Evolutionary conservation across 1,140 invertebrate species (phyloP), one percentile per base, ranked within the genome.

Genomic region (Euschistus heros): DNA sequence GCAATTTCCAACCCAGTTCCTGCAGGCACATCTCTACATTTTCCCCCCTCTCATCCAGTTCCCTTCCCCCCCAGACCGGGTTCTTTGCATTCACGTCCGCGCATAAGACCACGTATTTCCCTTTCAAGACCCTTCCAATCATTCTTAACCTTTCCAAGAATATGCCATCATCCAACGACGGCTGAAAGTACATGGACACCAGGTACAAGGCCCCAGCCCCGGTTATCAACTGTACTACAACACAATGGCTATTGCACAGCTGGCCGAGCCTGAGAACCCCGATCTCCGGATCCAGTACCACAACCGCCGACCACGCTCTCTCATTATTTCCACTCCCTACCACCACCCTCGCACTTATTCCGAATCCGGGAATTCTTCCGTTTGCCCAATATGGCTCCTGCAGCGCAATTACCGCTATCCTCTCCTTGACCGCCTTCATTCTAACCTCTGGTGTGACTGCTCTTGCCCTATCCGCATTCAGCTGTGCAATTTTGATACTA

Each of bases 11-110:
- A 18, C n/a, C 47, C n/a, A 52, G 6, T 18, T 18, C 47, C 8
- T 13, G 13, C n/a, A n/a, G n/a, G n/a, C n/a, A n/a, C n/a, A n/a
- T n/a, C n/a, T n/a, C n/a, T n/a, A n/a, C n/a, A n/a, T n/a, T 52
- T 18, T 17, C n/a, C 6, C 47, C 47, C n/a, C 47, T 52, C 47
- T 52, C 47, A 18, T 52, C 47, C 47, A 18, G 6, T 13, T 13
- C n/a, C 8, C 8, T 18, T 18, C 47, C 47, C 20, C 47, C 47
- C 47, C 47, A 52, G 6, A 10, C 6, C 8, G 8, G 10, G 20
- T 52, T 52, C 47, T 52, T 52, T 18, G 47, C 47, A 52, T 52
- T 52, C 20, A 18, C 47, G 20, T 52, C 47, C 10, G n/a, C n/a
- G 20, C 47, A 8, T 6, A 52, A 6, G 13, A 52, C 10, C n/a